Base-by-base conservation (phyloP, 2,888 invertebrate genomes). In the Acanthococcus lagerstroemiae region DNA sequence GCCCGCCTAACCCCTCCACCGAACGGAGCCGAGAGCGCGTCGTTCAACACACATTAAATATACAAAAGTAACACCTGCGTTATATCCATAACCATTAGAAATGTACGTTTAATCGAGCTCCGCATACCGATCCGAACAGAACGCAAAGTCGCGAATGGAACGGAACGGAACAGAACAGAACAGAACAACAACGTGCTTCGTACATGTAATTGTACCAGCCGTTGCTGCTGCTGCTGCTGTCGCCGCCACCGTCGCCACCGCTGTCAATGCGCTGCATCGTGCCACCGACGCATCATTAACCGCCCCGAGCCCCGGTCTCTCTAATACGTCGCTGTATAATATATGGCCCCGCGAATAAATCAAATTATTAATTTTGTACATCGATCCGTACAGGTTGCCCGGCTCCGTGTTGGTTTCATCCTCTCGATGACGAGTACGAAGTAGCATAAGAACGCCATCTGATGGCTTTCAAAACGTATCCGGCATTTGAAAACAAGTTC, bases 41-140 rank as follows among this genome's bases (percentile, higher is more conserved):
- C 57, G 57, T 57, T 57, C 57, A 57, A 57, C 57, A 57, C 45
- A 44, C 57, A 57, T 57, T 57, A 57, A 57, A 57, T 57, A 57
- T 57, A 57, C 57, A 57, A 57, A 57, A 57, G 57, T 57, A 57
- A 57, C 57, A 57, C 57, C 57, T 57, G 57, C 57, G 37, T 57
- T 57, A 44, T 57, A 57, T 57, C 57, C 57, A 57, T 57, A 57
- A 57, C 57, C 37, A 57, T 57, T 57, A 44, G 45, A 45, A 57
- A 57, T 57, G 45, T 55, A 55, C 45, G 25, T 44, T 24, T 57
- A 57, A 44, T 37, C 57, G 45, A 45, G n/a, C 57, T 56, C 12
- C 25, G n/a, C 26, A 24, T 30, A 37, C 37, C n/a, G 12, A n/a
- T n/a, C n/a, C 37, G 37, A 37, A 1, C 2, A 37, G 37, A 37